These are phyloP conservation scores for Neelides folsomi DNA, from an alignment of 2,888 invertebrate species.

Conservation along the genomic window DNA sequence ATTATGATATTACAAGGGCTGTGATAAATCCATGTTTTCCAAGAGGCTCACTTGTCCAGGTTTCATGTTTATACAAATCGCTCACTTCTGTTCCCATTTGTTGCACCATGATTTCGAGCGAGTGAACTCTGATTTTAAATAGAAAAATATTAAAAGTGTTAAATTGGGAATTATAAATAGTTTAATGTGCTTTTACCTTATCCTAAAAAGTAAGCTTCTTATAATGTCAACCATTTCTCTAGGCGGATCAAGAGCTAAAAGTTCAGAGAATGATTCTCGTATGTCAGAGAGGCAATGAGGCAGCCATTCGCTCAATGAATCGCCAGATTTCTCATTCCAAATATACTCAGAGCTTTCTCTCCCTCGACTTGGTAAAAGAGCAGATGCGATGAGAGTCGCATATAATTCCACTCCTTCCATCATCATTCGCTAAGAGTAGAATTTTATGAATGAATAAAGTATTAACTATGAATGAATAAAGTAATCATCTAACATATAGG, in stretches of 20 bases:
- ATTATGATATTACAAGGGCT: slow-evolving; percentile 47
- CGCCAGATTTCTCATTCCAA: slow-evolving; percentile 27
- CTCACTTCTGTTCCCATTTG: slow-evolving; percentile 67
- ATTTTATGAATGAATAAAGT: slow-evolving; percentile 15
- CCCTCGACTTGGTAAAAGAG: slow-evolving; percentile 19
- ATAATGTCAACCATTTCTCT: slow-evolving; percentile 75
- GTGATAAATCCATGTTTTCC: slow-evolving; percentile 77
- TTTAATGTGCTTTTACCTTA: slow-evolving; percentile 43
- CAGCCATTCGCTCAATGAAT: slow-evolving; percentile 48
- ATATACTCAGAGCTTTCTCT: slow-evolving; percentile 16
- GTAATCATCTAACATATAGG: background rate
- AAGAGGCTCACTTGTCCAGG: slow-evolving; percentile 72
- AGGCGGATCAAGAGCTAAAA: slow-evolving; percentile 73
- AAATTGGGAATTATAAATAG: background rate
- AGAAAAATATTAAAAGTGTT: slow-evolving; percentile 7
- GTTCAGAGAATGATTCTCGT: slow-evolving; percentile 57
- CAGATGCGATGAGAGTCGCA: slow-evolving; percentile 48
- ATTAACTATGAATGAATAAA: background rate
- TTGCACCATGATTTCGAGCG: slow-evolving; percentile 69
- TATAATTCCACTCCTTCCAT: slow-evolving; percentile 60
- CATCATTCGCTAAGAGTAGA: slow-evolving; percentile 60
- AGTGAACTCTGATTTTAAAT: slow-evolving; percentile 48
- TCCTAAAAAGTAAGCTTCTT: slow-evolving; percentile 69
- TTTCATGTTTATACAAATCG: slow-evolving; percentile 57
- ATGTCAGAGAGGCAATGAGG: slow-evolving; percentile 69